A percentile compares a stretch with the other conserved stretches of the same genome.
Conservation (phyloP, 2,797 vertebrate species). For the Anguilla marmorata region DNA sequence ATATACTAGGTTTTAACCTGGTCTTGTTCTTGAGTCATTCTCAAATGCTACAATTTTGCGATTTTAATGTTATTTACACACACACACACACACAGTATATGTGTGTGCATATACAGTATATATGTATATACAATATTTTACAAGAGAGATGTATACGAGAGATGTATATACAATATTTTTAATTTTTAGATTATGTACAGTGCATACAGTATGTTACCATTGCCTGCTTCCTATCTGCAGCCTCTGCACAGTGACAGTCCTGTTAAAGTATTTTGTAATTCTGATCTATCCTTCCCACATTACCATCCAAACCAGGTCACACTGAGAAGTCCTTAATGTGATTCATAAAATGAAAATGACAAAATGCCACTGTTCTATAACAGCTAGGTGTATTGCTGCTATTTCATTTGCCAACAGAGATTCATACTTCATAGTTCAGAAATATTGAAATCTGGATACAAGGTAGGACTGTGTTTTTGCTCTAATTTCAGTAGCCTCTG, state of each 20-base stretch:
- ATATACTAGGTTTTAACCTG: no score
- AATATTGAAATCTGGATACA: background rate
- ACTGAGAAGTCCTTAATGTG: background rate
- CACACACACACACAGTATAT: no score
- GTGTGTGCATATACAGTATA: no score
- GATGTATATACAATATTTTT: background rate
- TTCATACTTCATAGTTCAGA: background rate
- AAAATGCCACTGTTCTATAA: background rate
- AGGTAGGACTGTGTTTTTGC: background rate
- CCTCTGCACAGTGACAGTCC: background rate
- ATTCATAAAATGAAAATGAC: conserved; percentile 7
- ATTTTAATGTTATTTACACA: no score
- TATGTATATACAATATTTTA: no score
- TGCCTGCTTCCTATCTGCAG: background rate
- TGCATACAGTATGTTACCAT: background rate
- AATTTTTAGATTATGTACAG: background rate
- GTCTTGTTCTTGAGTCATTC: no score
- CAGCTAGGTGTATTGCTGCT: background rate
- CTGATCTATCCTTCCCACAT: background rate
- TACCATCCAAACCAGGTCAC: background rate
- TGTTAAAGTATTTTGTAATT: no score
- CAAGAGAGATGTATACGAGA: background rate
- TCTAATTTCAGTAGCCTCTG: no score
- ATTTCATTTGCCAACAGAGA: background rate
- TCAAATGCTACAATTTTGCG: no score